Base-by-base conservation (phyloP, 2,888 invertebrate species). In the Saturnia japonica region DNA sequence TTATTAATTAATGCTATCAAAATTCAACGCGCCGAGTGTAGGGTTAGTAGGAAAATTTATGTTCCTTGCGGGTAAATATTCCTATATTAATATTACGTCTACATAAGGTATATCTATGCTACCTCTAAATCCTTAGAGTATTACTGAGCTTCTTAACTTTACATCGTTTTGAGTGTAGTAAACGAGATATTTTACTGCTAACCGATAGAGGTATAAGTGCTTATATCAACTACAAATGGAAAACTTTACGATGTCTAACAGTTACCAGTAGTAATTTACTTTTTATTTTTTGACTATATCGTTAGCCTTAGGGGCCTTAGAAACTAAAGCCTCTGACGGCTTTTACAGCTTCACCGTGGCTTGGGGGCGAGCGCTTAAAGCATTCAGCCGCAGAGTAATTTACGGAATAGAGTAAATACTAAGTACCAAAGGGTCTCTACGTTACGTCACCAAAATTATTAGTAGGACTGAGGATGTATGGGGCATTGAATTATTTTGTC, bases 1-100 rank as follows among this genome's bases (percentile, higher is more conserved):
- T 75, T 79, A 79, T 80, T 82, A 81, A 83, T 82, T 81, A 81
- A 76, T 74, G 76, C 78, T 81, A 83, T 82, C 80, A 83, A 79
- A 83, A 81, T 80, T 81, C 76, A 70, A 75, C 74, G 75, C 71
- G 74, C 73, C 71, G 47, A 40, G 62, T 51, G 66, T 67, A 67
- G 66, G 25, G 25, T 57, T 69, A 43, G 40, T 57, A 40, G 64
- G 64, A 40, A 64, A 64, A 64, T 64, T 64, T 34, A 64, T 64
- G 64, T 64, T 64, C 40, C 64, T n/a, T 64, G 40, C 19, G 64
- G 19, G 9, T 40, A 64, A 64, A 64, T 64, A 64, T 40, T 64
- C 34, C 19, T 64, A 40, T 64, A n/a, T 40, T 64, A 64, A 64
- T 40, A 40, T 64, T 64, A 64, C 40, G n/a, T 40, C 64, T 64